Conservation (phyloP, 2,113 vertebrate genomes). For the Callopanchax toddi region DNA sequence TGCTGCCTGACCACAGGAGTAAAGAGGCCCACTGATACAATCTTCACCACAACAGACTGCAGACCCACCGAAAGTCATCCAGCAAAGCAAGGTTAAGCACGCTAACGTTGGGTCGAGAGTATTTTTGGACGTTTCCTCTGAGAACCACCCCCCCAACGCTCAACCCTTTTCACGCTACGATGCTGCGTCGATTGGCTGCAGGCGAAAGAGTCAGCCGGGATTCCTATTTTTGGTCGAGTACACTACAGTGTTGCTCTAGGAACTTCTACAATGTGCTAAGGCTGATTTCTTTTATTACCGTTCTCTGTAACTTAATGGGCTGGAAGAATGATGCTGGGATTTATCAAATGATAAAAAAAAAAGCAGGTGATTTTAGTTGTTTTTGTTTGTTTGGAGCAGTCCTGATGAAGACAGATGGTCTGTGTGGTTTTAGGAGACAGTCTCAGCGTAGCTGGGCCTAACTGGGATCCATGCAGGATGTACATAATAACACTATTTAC, state of each 20-base stretch:
- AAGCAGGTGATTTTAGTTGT: neutral
- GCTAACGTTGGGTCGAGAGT: conserved; percentile 47
- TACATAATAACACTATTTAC: conserved; percentile 95
- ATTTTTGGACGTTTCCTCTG: conserved; percentile 76
- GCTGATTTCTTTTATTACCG: conserved; percentile 32
- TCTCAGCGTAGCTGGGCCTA: conserved; percentile 76
- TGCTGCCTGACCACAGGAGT: conserved; percentile 54
- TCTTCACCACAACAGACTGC: conserved; percentile 57
- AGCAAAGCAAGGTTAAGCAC: conserved; percentile 58
- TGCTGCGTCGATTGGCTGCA: conserved; percentile 55
- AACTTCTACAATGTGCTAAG: conserved; percentile 41
- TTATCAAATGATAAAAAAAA: conserved; percentile 15
- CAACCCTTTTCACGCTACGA: conserved; percentile 44
- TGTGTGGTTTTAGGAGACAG: conserved; percentile 68
- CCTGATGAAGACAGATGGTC: conserved; percentile 47
- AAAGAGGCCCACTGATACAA: conserved; percentile 61
- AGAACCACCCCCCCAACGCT: conserved; percentile 43
- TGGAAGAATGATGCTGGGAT: conserved; percentile 25
- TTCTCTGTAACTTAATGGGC: conserved; percentile 36
- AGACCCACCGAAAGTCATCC: conserved; percentile 48
- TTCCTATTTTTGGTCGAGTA: conserved; percentile 68
- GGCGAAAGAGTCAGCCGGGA: conserved; percentile 63
- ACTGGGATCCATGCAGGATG: conserved; percentile 89
- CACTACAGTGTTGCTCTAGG: conserved; percentile 39
- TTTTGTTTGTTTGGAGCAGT: conserved; percentile 43